Percentiles rank a stretch among this genome's conserved stretches.
These are phyloP conservation scores for Capricornis sumatraensis DNA, from an alignment of 2,113 vertebrate genomes.

Conservation along the genomic window DNA sequence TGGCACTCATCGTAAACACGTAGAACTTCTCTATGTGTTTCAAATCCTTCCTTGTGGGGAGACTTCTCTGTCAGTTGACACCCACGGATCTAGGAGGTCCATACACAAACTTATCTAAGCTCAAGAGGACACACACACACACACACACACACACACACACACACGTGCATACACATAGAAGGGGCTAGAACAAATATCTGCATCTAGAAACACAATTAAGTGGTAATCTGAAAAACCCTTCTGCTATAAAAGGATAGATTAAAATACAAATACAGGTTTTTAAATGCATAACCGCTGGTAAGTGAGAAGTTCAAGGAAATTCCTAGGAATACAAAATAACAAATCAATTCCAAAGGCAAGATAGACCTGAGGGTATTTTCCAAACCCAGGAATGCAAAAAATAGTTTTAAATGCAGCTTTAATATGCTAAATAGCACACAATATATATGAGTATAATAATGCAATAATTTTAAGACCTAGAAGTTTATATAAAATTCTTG, in stretches of 20 bases:
- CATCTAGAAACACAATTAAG: background rate
- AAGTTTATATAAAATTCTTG: background rate
- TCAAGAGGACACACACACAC: background rate
- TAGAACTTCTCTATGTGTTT: background rate
- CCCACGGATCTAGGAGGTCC: background rate
- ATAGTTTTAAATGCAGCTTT: background rate
- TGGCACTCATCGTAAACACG: accelerated
- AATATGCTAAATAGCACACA: background rate
- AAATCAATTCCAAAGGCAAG: background rate
- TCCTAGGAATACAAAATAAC: background rate
- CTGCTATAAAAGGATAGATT: background rate
- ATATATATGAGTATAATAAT: background rate
- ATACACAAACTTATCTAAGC: background rate
- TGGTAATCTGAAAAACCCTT: background rate
- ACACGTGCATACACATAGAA: background rate
- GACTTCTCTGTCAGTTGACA: background rate
- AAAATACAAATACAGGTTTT: background rate
- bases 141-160: background rate
- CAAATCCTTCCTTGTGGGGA: background rate
- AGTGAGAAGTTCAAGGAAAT: background rate
- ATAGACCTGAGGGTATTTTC: background rate
- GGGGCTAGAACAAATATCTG: background rate
- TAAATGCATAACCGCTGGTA: background rate
- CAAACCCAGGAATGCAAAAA: background rate
- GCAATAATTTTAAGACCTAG: background rate